These are phyloP conservation scores for Temnopleurus reevesii DNA, from an alignment of 53 echinoderm and acorn worm species.

Conservation along the genomic window DNA sequence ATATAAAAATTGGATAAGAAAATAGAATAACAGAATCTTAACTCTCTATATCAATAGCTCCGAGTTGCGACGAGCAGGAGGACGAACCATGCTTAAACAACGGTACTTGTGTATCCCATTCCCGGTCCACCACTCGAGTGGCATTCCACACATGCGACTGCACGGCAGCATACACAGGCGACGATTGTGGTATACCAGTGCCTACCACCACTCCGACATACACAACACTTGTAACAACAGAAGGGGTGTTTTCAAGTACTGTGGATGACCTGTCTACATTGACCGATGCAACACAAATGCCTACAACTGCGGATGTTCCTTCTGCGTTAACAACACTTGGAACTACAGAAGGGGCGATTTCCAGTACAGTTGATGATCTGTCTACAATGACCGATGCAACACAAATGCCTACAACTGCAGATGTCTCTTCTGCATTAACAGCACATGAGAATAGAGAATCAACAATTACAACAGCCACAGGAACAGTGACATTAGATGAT, in stretches of 20 bases:
- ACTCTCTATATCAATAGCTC: not conserved
- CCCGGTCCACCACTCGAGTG: slow-evolving; percentile 22
- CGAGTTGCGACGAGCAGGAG: not conserved
- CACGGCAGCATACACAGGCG: not conserved
- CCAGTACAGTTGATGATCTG: not conserved
- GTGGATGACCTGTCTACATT: not conserved
- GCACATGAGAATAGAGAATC: too few species aligned
- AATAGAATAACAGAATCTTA: too few species aligned
- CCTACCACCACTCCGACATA: not conserved
- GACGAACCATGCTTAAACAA: slow-evolving; percentile 17
- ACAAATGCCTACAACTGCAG: not conserved
- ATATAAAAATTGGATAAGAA: too few species aligned
- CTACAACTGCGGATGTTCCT: too few species aligned
- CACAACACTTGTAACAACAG: not conserved
- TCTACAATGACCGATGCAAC: not conserved
- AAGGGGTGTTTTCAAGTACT: not conserved
- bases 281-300: too few species aligned
- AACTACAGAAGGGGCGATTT: not conserved
- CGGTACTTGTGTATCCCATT: slow-evolving; percentile 35
- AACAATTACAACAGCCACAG: too few species aligned
- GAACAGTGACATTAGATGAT: too few species aligned
- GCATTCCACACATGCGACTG: slow-evolving; percentile 41
- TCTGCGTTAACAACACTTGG: not conserved
- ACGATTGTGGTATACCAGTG: not conserved
- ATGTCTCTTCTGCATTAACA: not conserved